Evolutionary conservation across 92 coral and sea anemone genomes (phyloP).

Genomic region (Bergia puertoricense): DNA sequence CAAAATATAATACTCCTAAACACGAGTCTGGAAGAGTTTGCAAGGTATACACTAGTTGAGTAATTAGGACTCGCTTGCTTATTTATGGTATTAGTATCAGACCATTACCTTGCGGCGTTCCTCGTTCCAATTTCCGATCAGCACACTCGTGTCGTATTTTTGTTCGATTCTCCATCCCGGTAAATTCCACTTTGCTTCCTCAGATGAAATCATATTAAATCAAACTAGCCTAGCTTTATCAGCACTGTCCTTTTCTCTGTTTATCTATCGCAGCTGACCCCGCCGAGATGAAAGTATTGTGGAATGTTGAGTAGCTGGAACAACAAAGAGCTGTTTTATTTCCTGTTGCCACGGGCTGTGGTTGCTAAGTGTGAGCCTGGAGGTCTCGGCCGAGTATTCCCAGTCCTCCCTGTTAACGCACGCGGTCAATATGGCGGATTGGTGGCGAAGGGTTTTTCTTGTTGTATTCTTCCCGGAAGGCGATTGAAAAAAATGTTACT

Average conservation of each 20-base stretch:
- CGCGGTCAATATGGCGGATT: constrained; percentile 59
- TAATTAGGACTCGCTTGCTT: not conserved
- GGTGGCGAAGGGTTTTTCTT: not conserved
- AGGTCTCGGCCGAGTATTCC: not conserved
- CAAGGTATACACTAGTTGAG: constrained; percentile 10
- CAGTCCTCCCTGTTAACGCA: not conserved
- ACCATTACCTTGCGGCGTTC: constrained; percentile 82
- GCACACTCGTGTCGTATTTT: constrained; percentile 75
- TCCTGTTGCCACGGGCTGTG: constrained; percentile 51
- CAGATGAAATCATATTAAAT: constrained; percentile 61
- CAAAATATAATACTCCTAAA: not conserved
- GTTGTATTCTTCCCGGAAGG: not conserved
- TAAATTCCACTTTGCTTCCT: constrained; percentile 81
- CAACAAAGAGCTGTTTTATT: constrained; percentile 44
- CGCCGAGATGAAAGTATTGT: not conserved
- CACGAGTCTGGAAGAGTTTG: not conserved
- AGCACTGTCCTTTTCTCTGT: constrained; percentile 4
- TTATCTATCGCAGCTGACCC: constrained; percentile 11
- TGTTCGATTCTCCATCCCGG: constrained; percentile 99
- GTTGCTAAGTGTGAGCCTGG: constrained; percentile 14
- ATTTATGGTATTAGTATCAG: too few relatives aligned
- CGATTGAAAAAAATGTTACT: constrained; percentile 59
- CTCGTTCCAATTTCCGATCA: constrained; percentile 98
- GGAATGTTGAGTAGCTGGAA: not conserved
- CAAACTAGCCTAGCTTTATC: not conserved